Percentiles rank a stretch among this genome's conserved stretches.
phyloP scores from a whole-genome alignment of 2,888 invertebrate genomes.

The Melinaea marsaeus region DNA sequence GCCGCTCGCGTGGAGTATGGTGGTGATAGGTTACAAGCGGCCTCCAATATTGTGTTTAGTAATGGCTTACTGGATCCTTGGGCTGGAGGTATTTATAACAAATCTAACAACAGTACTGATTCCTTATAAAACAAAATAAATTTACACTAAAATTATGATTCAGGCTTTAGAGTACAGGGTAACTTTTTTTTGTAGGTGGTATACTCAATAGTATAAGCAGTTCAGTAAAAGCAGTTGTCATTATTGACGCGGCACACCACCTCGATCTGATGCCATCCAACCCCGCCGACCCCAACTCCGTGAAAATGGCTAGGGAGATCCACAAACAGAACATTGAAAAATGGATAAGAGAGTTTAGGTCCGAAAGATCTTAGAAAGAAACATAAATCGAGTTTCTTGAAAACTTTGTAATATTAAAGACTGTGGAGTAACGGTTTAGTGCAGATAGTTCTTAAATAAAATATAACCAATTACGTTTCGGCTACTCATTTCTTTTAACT shows the following conservation, averaged over 20 bases:
- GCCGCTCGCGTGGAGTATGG: constrained; percentile 88
- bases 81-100: constrained; percentile 80
- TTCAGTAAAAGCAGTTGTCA: constrained; percentile 82
- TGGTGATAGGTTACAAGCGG: constrained; percentile 82
- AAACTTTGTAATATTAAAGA: too few relatives aligned
- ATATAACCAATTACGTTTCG: too few relatives aligned
- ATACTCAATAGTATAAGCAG: constrained; percentile 83
- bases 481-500: too few relatives aligned
- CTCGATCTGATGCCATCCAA: constrained; percentile 85
- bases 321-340: constrained; percentile 79
- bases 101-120: background rate
- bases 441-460: too few relatives aligned
- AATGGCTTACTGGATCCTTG: constrained; percentile 93
- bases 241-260: constrained; percentile 92
- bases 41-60: constrained; percentile 87
- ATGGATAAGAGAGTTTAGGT: constrained; percentile 73
- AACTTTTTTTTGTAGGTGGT: constrained; percentile 67
- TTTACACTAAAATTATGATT: background rate
- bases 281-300: constrained; percentile 81
- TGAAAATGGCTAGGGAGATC: constrained; percentile 78
- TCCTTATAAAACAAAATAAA: background rate
- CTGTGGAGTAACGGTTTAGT: too few relatives aligned
- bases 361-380: constrained; percentile 19
- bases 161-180: too few relatives aligned
- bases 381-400: background rate